A percentile compares a stretch with the other conserved stretches of the same genome.
Conservation (phyloP, 2,797 vertebrate species). For the Triplophysa bombifrons region DNA sequence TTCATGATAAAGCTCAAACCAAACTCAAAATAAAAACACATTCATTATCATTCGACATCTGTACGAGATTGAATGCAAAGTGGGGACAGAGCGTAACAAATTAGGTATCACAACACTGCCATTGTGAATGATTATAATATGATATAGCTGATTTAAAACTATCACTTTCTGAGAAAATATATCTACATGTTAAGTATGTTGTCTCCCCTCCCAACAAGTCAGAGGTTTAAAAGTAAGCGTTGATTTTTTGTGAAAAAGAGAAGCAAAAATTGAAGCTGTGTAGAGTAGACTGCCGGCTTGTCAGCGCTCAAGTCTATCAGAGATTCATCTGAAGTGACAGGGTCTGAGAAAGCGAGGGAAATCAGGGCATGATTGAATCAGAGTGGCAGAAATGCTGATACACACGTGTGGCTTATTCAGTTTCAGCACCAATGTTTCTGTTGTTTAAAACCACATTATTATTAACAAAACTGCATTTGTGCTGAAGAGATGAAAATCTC, state of each 20-base stretch:
- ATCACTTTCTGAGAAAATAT: neutral
- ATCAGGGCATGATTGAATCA: conserved; percentile 60
- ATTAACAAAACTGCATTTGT: conserved; percentile 51
- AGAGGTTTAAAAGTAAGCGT: neutral
- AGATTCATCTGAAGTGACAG: conserved; percentile 60
- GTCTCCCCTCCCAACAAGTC: neutral
- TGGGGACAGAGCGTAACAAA: neutral
- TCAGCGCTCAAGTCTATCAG: conserved; percentile 40
- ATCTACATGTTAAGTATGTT: conserved; percentile 2
- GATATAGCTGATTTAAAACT: conserved; percentile 11
- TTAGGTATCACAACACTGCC: conserved; percentile 3
- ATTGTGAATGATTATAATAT: conserved; percentile 10
- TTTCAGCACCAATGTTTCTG: conserved; percentile 49
- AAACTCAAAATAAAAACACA: conserved; percentile 1
- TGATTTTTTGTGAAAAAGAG: conserved; percentile 18
- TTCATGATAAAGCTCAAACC: neutral
- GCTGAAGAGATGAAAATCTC: conserved; percentile 28
- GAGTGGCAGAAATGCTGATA: conserved; percentile 61
- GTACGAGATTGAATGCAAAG: neutral
- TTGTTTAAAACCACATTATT: conserved; percentile 54
- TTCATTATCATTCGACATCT: conserved; percentile 16
- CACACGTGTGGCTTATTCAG: conserved; percentile 47
- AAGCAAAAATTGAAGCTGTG: neutral
- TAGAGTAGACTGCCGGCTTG: conserved; percentile 48
- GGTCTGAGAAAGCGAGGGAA: conserved; percentile 47